Conservation (phyloP, 2,113 vertebrate species). For the Chiloscyllium plagiosum region DNA sequence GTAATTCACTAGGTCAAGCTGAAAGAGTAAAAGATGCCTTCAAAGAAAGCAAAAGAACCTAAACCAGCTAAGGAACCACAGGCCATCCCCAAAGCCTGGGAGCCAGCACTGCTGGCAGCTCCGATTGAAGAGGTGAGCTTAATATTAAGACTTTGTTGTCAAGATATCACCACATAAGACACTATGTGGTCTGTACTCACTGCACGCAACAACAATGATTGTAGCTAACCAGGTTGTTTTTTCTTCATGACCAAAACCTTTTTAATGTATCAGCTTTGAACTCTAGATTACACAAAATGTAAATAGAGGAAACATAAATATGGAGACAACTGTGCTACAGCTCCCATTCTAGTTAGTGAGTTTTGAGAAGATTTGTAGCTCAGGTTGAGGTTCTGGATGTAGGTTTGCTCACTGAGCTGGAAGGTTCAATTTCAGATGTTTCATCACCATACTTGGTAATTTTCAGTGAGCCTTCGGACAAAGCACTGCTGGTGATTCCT, state of each 20-base stretch:
- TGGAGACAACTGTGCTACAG: neutral
- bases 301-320: neutral
- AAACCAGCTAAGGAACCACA: neutral
- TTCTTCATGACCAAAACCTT: neutral
- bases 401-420: too few species aligned
- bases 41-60: slow-evolving; percentile 47
- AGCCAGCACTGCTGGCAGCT: slow-evolving; percentile 53
- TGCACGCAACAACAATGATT: neutral
- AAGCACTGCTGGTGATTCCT: too few species aligned
- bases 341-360: neutral
- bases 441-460: too few species aligned
- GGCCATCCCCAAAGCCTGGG: slow-evolving; percentile 47
- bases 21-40: slow-evolving; percentile 47
- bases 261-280: neutral
- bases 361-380: too few species aligned
- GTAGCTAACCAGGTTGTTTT: neutral
- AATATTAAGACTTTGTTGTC: neutral
- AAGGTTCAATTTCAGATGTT: too few species aligned
- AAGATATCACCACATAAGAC: neutral
- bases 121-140: slow-evolving; percentile 57
- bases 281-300: neutral
- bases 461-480: too few species aligned
- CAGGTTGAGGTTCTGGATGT: too few species aligned
- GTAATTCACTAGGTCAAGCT: neutral
- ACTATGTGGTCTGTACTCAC: neutral